These are phyloP conservation scores for Tiliacea citrago DNA, from an alignment of 2,888 invertebrate genomes.

Conservation along the genomic window DNA sequence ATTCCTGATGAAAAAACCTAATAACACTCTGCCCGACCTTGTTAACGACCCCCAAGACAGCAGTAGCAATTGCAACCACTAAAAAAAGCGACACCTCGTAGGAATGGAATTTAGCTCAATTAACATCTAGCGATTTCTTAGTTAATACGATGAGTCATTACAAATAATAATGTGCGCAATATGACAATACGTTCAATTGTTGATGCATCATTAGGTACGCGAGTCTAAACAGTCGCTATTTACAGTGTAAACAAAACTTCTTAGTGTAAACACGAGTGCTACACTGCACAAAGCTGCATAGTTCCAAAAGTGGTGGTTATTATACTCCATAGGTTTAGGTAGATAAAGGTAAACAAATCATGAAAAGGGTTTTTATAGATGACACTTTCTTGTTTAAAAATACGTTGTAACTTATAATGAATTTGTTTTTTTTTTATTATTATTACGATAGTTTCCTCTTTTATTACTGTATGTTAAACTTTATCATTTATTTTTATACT, in stretches of 20 bases:
- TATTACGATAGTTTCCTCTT: too few species aligned
- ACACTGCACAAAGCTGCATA: not conserved
- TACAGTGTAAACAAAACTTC: conserved; percentile 1
- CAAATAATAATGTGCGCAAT: not conserved
- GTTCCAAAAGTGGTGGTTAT: conserved; percentile 65
- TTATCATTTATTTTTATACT: too few species aligned
- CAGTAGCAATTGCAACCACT: too few species aligned
- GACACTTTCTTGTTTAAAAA: too few species aligned
- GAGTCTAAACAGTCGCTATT: conserved; percentile 17
- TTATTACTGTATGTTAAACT: too few species aligned
- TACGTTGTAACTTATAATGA: too few species aligned
- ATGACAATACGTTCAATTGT: not conserved
- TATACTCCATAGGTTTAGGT: too few species aligned
- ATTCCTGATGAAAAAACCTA: not conserved
- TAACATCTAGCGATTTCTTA: conserved; percentile 3
- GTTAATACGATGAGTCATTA: not conserved
- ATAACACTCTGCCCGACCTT: not conserved
- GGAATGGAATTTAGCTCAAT: not conserved
- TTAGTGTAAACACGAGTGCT: conserved; percentile 8
- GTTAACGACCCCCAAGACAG: too few species aligned
- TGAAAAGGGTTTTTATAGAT: too few species aligned
- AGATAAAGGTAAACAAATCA: too few species aligned
- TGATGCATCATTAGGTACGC: not conserved
- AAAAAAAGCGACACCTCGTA: not conserved
- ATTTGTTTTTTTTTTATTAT: too few species aligned